Evolutionary conservation across 2,797 vertebrate genomes (phyloP).

Genomic region (Enoplosus armatus): DNA sequence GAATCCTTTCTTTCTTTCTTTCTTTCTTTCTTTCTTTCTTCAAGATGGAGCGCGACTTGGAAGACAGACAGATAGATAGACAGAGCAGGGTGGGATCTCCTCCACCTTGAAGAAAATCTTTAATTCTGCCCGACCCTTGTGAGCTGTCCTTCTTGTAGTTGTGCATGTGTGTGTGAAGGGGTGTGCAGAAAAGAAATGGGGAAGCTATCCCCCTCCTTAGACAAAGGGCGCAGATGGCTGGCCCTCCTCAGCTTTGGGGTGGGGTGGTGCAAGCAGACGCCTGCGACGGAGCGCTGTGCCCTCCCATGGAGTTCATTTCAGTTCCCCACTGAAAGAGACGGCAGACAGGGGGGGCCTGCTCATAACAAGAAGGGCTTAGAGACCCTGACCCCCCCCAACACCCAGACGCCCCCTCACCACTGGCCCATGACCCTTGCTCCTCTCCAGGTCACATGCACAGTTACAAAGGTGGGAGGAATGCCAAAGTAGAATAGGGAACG

Average conservation of each 20-base stretch:
- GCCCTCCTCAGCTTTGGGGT: constrained; percentile 75
- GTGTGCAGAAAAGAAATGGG: constrained; percentile 64
- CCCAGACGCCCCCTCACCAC: constrained; percentile 60
- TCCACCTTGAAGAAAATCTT: constrained; percentile 51
- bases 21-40: constrained; percentile 42
- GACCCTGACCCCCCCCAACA: constrained; percentile 50
- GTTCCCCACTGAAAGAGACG: constrained; percentile 71
- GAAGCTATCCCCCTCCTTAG: constrained; percentile 68
- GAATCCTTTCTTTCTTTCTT: constrained; percentile 14
- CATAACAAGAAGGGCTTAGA: constrained; percentile 78
- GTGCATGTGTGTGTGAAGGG: constrained; percentile 54
- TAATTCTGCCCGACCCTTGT: constrained; percentile 25
- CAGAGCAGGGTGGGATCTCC: constrained; percentile 28
- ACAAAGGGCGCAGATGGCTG: constrained; percentile 88
- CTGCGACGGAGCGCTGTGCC: constrained; percentile 71
- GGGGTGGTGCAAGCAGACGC: constrained; percentile 79
- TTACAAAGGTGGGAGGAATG: constrained; percentile 74
- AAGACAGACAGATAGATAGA: constrained; percentile 16
- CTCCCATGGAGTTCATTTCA: constrained; percentile 83
- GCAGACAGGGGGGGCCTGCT: constrained; percentile 64
- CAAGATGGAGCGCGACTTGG: constrained; percentile 5
- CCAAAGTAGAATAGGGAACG: constrained; percentile 26
- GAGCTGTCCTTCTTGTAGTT: constrained; percentile 32
- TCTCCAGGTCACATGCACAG: constrained; percentile 70
- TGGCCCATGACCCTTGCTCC: constrained; percentile 71